Evolutionary conservation across 1,140 invertebrate genomes (phyloP), one percentile per base, ranked within the genome.

Genomic region (Venustaconcha ellipsiformis): DNA sequence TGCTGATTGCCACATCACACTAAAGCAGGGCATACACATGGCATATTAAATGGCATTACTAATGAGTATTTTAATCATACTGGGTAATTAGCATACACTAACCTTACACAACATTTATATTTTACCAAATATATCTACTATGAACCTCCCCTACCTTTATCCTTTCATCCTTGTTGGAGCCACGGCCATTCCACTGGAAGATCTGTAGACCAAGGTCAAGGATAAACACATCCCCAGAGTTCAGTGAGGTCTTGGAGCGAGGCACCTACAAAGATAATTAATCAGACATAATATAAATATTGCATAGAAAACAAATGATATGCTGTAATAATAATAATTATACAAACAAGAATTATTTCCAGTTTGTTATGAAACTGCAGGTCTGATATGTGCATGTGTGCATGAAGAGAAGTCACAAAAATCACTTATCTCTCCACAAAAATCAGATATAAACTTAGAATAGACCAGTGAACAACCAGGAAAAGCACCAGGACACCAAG

Each of bases 151-250:
- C 71, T 58, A 87, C 88, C 85, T 88, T 86, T 57, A 87, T 84
- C 63, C 76, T 82, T 77, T 89, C 88, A 78, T 89, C 83, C 67
- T 88, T 89, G 78, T 84, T 88, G 64, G 78, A 78, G 4, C 74
- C 78, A 20, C 48, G 72, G 4, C 88, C 88, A 72, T 88, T 89
- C 89, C 94, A 97, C 6, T 97, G 93, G 82, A 93, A 94, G 70
- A 97, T 94, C 73, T 94, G 92, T 70, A 92, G 92, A 26, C 94
- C 94, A 30, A 92, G 90, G 88, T 97, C 96, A 81, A 98, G 89
- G 84, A 97, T 96, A 90, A 96, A 97, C 82, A 95, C 95, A 87
- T 97, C 96, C 13, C 94, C 95, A 87, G 94, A 94, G 89, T 96
- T 96, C 93, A 97, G 26, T 13, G 58, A 60, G 14, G 79, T 59